Percentiles rank a stretch among this genome's conserved stretches.
Conservation (phyloP, 53 echinoderm and acorn worm genomes). For the Henricia sp. region DNA sequence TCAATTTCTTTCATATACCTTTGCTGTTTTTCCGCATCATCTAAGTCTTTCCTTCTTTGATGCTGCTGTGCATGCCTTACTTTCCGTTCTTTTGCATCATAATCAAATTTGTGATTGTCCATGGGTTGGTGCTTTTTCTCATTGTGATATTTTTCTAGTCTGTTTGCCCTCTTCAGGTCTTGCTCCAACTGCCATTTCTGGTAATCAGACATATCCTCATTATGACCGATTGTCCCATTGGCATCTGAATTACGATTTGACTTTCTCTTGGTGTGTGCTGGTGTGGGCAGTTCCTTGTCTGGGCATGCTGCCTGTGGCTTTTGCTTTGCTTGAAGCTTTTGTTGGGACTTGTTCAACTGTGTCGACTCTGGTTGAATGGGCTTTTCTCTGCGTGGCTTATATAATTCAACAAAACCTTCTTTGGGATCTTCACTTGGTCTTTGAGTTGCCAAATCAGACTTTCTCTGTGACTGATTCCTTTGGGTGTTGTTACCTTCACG, state of each 20-base stretch:
- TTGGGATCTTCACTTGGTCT: too few relatives aligned
- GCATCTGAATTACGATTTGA: not conserved
- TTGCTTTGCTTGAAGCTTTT: conserved; percentile 7
- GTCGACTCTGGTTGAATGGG: too few relatives aligned
- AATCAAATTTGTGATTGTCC: conserved; percentile 45
- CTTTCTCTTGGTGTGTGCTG: conserved; percentile 30
- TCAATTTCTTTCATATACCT: conserved; percentile 75
- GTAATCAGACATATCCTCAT: conserved; percentile 64
- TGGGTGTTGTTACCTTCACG: conserved; percentile 30
- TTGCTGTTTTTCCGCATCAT: conserved; percentile 62
- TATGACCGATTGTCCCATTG: not conserved
- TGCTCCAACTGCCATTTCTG: conserved; percentile 93
- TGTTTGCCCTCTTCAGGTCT: conserved; percentile 70
- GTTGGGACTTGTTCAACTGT: too few relatives aligned
- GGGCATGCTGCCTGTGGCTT: conserved; percentile 35
- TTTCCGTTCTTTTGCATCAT: conserved; percentile 28
- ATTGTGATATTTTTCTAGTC: conserved; percentile 70
- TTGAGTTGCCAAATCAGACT: conserved; percentile 32
- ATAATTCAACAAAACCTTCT: too few relatives aligned
- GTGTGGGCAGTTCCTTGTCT: conserved; percentile 14
- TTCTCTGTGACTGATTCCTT: conserved; percentile 36
- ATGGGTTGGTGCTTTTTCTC: conserved; percentile 16
- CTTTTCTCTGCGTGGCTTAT: too few relatives aligned
- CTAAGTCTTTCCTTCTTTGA: conserved; percentile 72
- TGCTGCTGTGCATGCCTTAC: conserved; percentile 18